Base-by-base conservation (phyloP, 2,888 invertebrate species). In the Synergus japonicus region DNA sequence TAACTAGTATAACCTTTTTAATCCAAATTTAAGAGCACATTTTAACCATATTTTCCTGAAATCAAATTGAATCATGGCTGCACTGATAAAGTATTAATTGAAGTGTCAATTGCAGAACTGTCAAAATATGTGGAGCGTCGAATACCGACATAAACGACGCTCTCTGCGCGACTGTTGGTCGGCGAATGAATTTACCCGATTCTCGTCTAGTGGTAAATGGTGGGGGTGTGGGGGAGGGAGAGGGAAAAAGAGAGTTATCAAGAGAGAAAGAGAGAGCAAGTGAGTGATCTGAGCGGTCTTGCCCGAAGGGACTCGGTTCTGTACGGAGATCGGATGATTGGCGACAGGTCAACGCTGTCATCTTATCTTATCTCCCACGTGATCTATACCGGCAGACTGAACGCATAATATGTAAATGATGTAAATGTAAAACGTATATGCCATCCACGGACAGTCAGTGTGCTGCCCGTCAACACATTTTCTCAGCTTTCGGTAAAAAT, bases 341-440 rank as follows among this genome's bases (percentile, higher is more conserved):
- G 78, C 37, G 78, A 77, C 80, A 66, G 82, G 80, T 83, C 82
- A 80, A 79, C 76, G 79, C 44, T 78, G 78, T 82, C 80, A 77
- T 54, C 58, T 73, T 79, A 79, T 64, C 76, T 63, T 79, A 79
- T 64, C 76, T 63, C 43, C n/a, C 58, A 76, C 49, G 44, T 76
- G 44, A 41, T 73, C 73, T 73, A 54, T 18, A 54, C 37, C 54
- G 54, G 41, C 46, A 76, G 46, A 37, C 65, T 12, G 78, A 60
- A 60, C 44, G 15, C 78, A 73, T 29, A 44, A 73, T 73, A 54
- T 18, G 78, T 44, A 73, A 76, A 76, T 46, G 76, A 44, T 63
- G 58, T 12, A 58, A 76, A 54, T 76, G 76, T 76, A 76, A 60
- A 76, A 18, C 43, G 58, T 64, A 37, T 73, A 73, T 54, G 49